Evolutionary conservation across 1,140 invertebrate genomes (phyloP), one percentile per base, ranked within the genome.

Genomic region (Pteromalus puparum): DNA sequence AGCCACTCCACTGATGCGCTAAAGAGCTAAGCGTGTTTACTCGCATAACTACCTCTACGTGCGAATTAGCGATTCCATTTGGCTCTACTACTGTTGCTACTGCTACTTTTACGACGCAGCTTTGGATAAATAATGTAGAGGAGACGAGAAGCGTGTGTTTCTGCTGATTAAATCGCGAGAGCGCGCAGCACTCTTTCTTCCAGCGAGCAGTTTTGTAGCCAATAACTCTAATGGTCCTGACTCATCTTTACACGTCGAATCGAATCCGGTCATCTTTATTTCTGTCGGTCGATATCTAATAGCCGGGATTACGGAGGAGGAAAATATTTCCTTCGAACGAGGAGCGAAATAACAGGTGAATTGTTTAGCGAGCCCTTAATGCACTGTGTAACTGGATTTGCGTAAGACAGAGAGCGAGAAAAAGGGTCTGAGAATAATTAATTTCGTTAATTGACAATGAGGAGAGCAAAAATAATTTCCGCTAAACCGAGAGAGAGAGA

Each of bases 201-300:
- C 10, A 1, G 7, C 38, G 10, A 42, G 7, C 10, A 26, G 67
- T 26, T 28, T 70, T 28, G 68, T 72, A 76, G 78, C 83, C 87
- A 87, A 87, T 87, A 87, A 88, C 84, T 85, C 38, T 87, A 87
- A 88, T 88, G 86, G 85, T 10, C 80, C 76, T 38, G 61, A 86
- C 81, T 85, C 79, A 85, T 81, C 82, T 87, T 88, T 85, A 48
- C 46, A 87, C 76, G 81, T 85, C 46, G 79, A 53, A 67, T 85
- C 61, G 77, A 12, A 67, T 79, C 61, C 21, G 30, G 48, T 65
- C 42, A 26, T 38, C 30, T 21, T 74, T 30, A 9, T 74, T 10
- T 76, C 4, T 84, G 82, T 83, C 78, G 75, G 82, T 86, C 84
- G 86, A 87, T 87, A 78, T 65, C 76, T 38, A 84, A 87, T 87